A percentile compares a stretch with the other conserved stretches of the same genome.
Conservation (phyloP, 2,113 vertebrate genomes). For the Theropithecus gelada region DNA sequence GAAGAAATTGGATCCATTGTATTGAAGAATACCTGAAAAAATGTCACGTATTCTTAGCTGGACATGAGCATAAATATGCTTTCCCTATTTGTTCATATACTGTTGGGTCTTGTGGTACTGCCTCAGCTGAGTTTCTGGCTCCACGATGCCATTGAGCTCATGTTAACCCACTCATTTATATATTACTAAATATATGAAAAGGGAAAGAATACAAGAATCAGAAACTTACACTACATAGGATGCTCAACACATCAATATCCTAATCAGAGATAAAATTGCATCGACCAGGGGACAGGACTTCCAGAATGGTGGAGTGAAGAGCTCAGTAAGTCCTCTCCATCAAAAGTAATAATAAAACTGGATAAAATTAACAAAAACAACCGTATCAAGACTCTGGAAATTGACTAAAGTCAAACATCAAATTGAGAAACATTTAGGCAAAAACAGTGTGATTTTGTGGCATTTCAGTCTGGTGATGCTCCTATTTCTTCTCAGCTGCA, state of each 20-base stretch:
- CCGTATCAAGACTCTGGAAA: neutral
- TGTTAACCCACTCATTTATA: neutral
- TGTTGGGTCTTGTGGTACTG: neutral
- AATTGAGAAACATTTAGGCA: constrained; percentile 15
- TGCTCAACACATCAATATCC: neutral
- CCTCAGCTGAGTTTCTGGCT: neutral
- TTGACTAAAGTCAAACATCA: neutral
- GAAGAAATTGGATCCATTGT: neutral
- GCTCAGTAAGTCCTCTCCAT: neutral
- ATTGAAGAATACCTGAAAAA: neutral
- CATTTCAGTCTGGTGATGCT: neutral
- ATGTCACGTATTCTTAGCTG: neutral
- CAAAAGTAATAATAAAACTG: constrained; percentile 6
- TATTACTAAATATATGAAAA: neutral
- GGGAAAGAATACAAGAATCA: neutral
- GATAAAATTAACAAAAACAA: neutral
- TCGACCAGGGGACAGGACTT: neutral
- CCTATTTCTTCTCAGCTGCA: neutral
- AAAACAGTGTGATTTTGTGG: neutral
- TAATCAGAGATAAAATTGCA: constrained; percentile 5
- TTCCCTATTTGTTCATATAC: neutral
- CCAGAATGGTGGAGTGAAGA: neutral
- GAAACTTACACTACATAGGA: neutral
- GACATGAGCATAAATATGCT: neutral
- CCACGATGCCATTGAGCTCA: neutral